These are phyloP conservation scores for Phalacrocorax pelagicus DNA, from an alignment of 2,113 vertebrate species.

Conservation along the genomic window DNA sequence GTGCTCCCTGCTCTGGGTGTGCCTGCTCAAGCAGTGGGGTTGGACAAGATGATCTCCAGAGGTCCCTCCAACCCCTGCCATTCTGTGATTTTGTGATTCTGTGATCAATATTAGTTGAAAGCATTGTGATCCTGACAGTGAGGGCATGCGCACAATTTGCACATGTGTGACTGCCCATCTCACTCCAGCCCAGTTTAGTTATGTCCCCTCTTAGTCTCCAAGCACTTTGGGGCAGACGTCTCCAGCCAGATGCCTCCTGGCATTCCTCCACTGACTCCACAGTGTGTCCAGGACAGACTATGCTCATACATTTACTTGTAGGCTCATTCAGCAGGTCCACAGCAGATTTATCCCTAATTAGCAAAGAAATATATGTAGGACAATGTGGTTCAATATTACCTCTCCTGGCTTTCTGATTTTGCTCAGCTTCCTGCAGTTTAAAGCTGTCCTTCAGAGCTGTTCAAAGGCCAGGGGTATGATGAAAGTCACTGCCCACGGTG, in stretches of 20 bases:
- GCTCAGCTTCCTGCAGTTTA: neutral
- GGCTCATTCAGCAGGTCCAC: neutral
- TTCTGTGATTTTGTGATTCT: no score
- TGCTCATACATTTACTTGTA: neutral
- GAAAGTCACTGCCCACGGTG: neutral
- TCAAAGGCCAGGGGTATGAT: neutral
- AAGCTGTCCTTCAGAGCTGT: neutral
- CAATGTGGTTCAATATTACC: neutral
- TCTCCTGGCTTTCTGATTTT: neutral
- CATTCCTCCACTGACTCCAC: neutral
- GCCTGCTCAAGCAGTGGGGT: no score
- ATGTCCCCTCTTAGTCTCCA: neutral
- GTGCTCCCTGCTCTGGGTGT: no score
- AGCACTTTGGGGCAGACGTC: neutral
- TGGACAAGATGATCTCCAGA: no score
- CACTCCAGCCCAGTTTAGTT: neutral
- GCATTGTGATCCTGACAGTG: neutral
- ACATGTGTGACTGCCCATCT: rapidly evolving
- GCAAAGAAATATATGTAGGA: neutral
- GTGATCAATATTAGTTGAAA: neutral
- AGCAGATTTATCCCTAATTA: neutral
- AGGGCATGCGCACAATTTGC: neutral
- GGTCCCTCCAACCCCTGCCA: no score
- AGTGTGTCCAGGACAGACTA: neutral
- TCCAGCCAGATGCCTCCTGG: neutral